A percentile compares a stretch with the other conserved stretches of the same genome.
These are phyloP conservation scores for Fregata magnificens DNA, from an alignment of 2,113 vertebrate genomes.

Conservation along the genomic window DNA sequence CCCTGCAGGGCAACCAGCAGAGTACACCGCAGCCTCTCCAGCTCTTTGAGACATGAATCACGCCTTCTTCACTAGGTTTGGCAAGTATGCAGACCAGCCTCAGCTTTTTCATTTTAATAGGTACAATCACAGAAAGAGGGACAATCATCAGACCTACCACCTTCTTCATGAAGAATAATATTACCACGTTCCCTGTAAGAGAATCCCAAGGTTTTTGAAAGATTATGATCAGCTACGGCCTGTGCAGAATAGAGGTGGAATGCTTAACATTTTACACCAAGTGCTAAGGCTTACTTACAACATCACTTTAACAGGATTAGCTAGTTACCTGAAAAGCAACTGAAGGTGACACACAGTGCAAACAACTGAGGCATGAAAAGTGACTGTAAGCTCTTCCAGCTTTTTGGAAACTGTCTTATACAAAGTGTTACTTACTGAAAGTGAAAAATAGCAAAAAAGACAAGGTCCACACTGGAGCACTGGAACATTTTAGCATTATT, in stretches of 20 bases:
- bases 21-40: not conserved
- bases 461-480: not conserved
- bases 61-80: rapidly evolving
- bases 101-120: not conserved
- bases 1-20: no score
- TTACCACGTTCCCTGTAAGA: no score
- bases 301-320: not conserved
- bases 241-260: not conserved
- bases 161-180: not conserved
- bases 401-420: not conserved
- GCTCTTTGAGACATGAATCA: not conserved
- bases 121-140: not conserved
- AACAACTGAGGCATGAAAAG: not conserved
- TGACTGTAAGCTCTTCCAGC: not conserved
- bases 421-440: not conserved
- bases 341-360: not conserved
- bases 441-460: not conserved
- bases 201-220: not conserved
- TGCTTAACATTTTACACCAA: not conserved
- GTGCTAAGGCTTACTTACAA: not conserved
- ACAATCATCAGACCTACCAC: not conserved
- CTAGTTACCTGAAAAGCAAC: not conserved
- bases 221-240: not conserved
- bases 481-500: not conserved
- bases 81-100: not conserved